Percentiles rank a stretch among this genome's conserved stretches.
Conservation (phyloP, 2,888 invertebrate genomes). For the Cyaniris semiargus region DNA sequence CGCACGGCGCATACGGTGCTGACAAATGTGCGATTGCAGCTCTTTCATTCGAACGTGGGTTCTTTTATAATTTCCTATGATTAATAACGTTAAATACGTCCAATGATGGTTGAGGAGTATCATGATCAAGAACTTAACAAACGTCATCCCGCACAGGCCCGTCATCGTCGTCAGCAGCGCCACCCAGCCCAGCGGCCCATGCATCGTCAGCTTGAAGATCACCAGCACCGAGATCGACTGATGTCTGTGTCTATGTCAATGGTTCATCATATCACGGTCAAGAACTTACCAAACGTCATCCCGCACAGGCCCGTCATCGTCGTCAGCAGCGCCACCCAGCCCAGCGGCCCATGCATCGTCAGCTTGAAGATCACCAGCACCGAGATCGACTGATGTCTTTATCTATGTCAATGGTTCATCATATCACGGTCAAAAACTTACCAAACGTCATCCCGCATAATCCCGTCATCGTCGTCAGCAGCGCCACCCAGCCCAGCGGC, state of each 20-base stretch:
- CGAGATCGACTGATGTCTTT: too few relatives aligned
- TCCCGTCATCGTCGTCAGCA: slow-evolving; percentile 89
- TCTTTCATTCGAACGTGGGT: too few relatives aligned
- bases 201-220: slow-evolving; percentile 87
- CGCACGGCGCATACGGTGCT: too few relatives aligned
- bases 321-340: slow-evolving; percentile 87
- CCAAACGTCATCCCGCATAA: slow-evolving; percentile 97
- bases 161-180: slow-evolving; percentile 85
- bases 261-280: too few relatives aligned
- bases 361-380: slow-evolving; percentile 82
- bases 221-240: too few relatives aligned
- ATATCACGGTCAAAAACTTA: slow-evolving; percentile 59
- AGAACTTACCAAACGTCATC: slow-evolving; percentile 81
- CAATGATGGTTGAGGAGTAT: too few relatives aligned
- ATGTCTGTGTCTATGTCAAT: too few relatives aligned
- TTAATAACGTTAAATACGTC: too few relatives aligned
- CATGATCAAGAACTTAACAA: too few relatives aligned
- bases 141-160: slow-evolving; percentile 95
- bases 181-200: slow-evolving; percentile 88
- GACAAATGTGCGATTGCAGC: too few relatives aligned
- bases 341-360: slow-evolving; percentile 87
- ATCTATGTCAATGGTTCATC: too few relatives aligned
- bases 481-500: slow-evolving; percentile 85
- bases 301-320: slow-evolving; percentile 92
- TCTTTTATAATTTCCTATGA: too few relatives aligned